Conservation (phyloP, 2,797 vertebrate species). For the Craterocephalus amniculus region DNA sequence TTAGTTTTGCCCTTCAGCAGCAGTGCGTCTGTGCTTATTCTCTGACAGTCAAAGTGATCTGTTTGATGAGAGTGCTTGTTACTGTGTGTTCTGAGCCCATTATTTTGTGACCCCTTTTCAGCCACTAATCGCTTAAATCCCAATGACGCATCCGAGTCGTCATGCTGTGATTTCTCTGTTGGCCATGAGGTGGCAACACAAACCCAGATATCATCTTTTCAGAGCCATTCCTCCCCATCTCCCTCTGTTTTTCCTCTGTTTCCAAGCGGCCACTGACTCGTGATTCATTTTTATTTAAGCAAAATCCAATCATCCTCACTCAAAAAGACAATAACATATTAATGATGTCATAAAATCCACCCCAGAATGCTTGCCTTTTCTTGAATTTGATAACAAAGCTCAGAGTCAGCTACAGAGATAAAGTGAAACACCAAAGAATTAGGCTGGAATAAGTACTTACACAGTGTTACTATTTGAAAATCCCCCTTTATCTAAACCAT, state of each 20-base stretch:
- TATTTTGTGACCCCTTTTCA: constrained; percentile 56
- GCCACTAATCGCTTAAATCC: constrained; percentile 43
- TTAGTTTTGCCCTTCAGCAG: constrained; percentile 23
- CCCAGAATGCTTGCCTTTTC: neutral
- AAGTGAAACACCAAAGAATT: neutral
- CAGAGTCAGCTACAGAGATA: constrained; percentile 17
- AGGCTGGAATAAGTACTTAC: neutral
- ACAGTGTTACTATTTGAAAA: neutral
- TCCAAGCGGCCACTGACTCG: neutral
- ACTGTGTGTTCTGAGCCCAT: constrained; percentile 30
- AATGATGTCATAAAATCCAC: neutral
- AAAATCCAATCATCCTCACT: constrained; percentile 12
- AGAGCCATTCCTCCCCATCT: neutral
- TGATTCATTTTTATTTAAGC: constrained; percentile 1
- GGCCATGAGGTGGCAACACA: constrained; percentile 70
- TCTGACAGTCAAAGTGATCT: constrained; percentile 31
- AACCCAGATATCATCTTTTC: constrained; percentile 42
- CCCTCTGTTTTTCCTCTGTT: neutral
- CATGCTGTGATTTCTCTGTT: constrained; percentile 43
- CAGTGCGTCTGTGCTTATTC: constrained; percentile 5
- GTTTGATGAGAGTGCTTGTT: constrained; percentile 21
- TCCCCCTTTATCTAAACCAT: neutral
- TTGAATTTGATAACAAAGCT: constrained; percentile 3
- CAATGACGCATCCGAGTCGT: constrained; percentile 21
- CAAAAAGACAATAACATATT: constrained; percentile 1